Evolutionary conservation across 2,888 invertebrate genomes (phyloP).

Genomic region (Acholoe squamosa): DNA sequence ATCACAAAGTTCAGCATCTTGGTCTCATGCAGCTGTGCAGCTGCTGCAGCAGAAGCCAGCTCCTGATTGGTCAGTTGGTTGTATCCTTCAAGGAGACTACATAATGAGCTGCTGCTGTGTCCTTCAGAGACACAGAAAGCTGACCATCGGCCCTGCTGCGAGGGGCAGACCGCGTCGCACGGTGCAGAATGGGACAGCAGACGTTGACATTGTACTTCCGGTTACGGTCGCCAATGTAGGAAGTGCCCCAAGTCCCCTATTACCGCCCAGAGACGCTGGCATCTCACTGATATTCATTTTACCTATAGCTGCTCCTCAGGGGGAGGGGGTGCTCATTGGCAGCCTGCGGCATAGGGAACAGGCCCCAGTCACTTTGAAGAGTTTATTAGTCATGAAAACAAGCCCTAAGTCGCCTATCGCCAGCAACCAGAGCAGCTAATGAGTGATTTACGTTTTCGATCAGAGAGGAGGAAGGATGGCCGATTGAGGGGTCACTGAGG

Average conservation of each 20-base stretch:
- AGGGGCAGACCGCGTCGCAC: neutral
- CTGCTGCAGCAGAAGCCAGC: no score
- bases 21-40: no score
- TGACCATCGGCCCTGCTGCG: no score
- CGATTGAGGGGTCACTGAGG: neutral
- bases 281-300: constrained; percentile 38
- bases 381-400: constrained; percentile 50
- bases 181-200: neutral
- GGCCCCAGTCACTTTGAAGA: constrained; percentile 44
- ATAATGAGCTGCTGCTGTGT: no score
- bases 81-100: no score
- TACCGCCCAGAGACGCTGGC: constrained; percentile 5
- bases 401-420: constrained; percentile 9
- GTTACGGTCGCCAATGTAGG: neutral
- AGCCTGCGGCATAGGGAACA: neutral
- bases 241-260: constrained; percentile 1
- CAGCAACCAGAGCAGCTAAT: constrained; percentile 17
- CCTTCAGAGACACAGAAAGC: no score
- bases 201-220: constrained; percentile 18
- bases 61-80: no score
- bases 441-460: constrained; percentile 30
- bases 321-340: neutral
- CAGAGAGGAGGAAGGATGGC: neutral
- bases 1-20: no score
- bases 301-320: neutral